Evolutionary conservation across 2,797 vertebrate genomes (phyloP), one percentile per base, ranked within the genome.

Genomic region (Nyctalus aviator): DNA sequence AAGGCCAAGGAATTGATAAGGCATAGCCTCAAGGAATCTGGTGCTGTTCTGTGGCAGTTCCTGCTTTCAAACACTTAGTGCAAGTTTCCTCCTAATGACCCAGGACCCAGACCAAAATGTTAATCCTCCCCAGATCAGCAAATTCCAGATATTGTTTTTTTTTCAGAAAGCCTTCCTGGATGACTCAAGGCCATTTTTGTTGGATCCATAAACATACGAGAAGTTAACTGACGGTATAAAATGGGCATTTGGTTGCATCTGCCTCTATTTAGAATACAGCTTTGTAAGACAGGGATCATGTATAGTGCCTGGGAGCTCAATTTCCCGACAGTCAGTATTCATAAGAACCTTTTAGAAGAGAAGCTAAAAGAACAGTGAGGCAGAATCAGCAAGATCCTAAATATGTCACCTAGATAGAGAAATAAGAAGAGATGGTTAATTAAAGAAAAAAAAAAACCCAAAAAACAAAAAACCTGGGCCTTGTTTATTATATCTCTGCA

Each of bases 51-150:
- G 4, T 75, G 30, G 11, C 15, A 27, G 30, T 83, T 93, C 35
- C 88, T 94, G 50, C 18, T 83, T 82, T 50, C 78, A 88, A 96
- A 83, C 48, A 75, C 44, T 62, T 55, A 37, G 23, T 46, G 44
- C 25, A 48, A 55, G 62, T 93, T 78, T 83, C 92, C 71, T 89
- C 35, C 11, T 59, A 37, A 93, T 10, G 73, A 94, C 32, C 81
- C 18, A 89, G 1, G 48, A 25, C 17, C 64, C 44, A 78, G 83
- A 84, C 81, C 14, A 13, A 76, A 62, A 73, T 75, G 46, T n/a
- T 82, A 85, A 84, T 57, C 25, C 10, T 81, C 6, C 68, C 3
- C 41, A 44, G 20, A 77, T 79, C 13, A 75, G 32, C 5, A 27
- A 84, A 79, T 44, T 75, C 59, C 73, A 57, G 50, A 25, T 62